Evolutionary conservation across 2,113 vertebrate genomes (phyloP).

Genomic region (Laticauda colubrina): DNA sequence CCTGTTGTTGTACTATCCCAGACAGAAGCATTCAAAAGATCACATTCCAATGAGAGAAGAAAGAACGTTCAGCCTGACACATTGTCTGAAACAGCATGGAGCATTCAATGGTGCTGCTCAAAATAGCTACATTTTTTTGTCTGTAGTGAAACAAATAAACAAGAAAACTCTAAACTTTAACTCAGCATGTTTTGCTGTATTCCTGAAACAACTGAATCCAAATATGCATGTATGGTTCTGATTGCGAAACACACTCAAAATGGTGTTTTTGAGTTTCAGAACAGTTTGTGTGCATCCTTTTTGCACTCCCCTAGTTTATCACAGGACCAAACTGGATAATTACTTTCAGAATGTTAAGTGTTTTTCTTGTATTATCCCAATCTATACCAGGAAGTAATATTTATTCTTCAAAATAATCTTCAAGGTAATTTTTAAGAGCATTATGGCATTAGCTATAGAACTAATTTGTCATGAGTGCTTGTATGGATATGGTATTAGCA

Average conservation of each 20-base stretch:
- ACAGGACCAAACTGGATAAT: background rate
- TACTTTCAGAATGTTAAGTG: background rate
- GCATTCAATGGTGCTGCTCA: background rate
- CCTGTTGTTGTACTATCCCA: background rate
- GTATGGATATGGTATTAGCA: background rate
- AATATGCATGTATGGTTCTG: background rate
- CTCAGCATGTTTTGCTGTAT: background rate
- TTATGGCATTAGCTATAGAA: background rate
- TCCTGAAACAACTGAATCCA: background rate
- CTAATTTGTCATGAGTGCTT: background rate
- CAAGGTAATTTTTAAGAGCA: background rate
- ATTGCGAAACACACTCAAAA: background rate
- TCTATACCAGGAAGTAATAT: background rate
- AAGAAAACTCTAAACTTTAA: background rate
- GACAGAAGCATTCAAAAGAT: background rate
- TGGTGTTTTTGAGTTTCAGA: background rate
- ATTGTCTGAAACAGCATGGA: background rate
- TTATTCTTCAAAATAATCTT: background rate
- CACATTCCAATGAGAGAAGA: background rate
- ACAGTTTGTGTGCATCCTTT: background rate
- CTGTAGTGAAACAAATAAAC: background rate
- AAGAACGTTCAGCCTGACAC: background rate
- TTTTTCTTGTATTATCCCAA: background rate
- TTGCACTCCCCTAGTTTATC: background rate
- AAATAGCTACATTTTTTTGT: background rate